Evolutionary conservation across 2,888 invertebrate genomes (phyloP).

Genomic region (Zeuzera pyrina): DNA sequence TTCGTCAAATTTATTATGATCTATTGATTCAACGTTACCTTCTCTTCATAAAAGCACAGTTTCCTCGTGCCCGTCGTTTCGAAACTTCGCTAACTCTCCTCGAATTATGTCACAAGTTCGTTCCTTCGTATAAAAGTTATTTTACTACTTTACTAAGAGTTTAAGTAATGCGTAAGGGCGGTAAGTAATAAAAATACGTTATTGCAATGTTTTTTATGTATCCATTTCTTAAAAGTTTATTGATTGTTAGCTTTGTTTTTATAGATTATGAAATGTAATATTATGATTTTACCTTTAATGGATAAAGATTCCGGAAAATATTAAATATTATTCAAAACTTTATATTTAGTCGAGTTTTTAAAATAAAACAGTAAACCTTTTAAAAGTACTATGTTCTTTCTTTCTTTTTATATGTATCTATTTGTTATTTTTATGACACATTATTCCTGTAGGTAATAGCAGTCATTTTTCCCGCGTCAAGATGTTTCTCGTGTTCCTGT

Average conservation of each 20-base stretch:
- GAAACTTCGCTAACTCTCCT: constrained; percentile 31
- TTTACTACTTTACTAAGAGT: constrained; percentile 53
- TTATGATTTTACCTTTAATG: too few species aligned
- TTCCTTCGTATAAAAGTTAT: constrained; percentile 41
- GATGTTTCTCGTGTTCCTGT: constrained; percentile 1
- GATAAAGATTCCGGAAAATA: too few species aligned
- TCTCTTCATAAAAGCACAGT: constrained; percentile 29
- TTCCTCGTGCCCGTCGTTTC: constrained; percentile 15
- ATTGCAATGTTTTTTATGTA: too few species aligned
- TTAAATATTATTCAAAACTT: too few species aligned
- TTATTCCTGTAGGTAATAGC: not conserved
- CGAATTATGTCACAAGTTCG: constrained; percentile 48
- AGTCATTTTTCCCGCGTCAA: constrained; percentile 2
- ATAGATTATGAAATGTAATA: too few species aligned
- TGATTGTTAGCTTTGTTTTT: too few species aligned
- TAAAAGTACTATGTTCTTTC: too few species aligned
- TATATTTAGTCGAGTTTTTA: too few species aligned
- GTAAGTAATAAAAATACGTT: constrained; percentile 11
- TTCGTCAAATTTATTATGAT: constrained; percentile 45
- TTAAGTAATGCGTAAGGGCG: constrained; percentile 26
- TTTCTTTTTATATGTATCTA: too few species aligned
- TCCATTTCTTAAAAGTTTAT: too few species aligned
- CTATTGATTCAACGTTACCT: constrained; percentile 39
- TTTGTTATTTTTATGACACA: too few species aligned
- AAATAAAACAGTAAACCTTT: too few species aligned